These are phyloP conservation scores for Microtus pennsylvanicus DNA, from an alignment of 2,113 vertebrate species.

Conservation along the genomic window DNA sequence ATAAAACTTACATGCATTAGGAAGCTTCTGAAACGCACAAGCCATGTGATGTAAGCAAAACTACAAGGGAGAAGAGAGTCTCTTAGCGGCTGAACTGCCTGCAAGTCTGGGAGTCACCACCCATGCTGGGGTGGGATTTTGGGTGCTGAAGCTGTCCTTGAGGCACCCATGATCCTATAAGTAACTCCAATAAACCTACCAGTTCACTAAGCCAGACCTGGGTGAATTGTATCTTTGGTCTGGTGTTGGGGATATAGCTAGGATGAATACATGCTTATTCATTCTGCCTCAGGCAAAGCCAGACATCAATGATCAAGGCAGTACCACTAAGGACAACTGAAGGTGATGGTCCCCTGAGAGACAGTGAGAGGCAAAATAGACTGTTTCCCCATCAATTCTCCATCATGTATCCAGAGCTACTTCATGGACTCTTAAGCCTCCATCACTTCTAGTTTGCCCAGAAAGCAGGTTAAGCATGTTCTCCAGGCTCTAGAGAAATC, in stretches of 20 bases:
- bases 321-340: neutral
- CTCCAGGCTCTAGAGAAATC: neutral
- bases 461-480: neutral
- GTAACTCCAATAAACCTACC: no score
- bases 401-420: neutral
- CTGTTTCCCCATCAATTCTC: neutral
- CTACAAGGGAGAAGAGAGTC: neutral
- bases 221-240: neutral
- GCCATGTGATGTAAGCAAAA: neutral
- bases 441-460: neutral
- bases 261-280: neutral
- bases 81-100: neutral
- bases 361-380: neutral
- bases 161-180: neutral
- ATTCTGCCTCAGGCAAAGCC: neutral
- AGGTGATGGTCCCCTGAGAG: neutral
- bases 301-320: neutral
- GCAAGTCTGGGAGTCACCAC: neutral
- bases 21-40: neutral
- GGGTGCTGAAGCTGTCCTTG: neutral
- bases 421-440: neutral
- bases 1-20: neutral
- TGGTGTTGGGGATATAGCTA: no score
- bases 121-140: neutral
- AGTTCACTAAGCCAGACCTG: neutral